Conservation (phyloP, 2,888 invertebrate genomes). For the Craniophora ligustri region DNA sequence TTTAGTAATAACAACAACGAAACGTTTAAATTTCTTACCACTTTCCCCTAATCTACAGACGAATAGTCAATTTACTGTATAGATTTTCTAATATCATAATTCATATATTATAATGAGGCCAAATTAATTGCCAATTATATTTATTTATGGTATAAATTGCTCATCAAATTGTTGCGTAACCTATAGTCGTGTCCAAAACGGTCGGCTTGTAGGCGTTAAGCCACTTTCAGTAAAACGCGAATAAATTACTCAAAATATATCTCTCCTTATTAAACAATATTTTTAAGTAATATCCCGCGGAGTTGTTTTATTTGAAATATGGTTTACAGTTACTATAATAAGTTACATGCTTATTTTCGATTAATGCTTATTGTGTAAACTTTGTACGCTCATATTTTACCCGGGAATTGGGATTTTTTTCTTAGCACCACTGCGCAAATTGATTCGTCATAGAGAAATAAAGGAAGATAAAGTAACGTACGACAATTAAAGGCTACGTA, state of each 20-base stretch:
- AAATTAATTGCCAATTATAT: conserved; percentile 6
- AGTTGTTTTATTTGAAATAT: conserved; percentile 16
- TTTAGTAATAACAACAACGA: too few species aligned
- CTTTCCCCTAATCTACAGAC: too few species aligned
- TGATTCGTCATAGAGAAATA: too few species aligned
- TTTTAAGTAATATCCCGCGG: conserved; percentile 20
- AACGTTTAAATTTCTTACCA: too few species aligned
- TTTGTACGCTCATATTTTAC: not conserved
- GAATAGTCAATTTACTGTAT: too few species aligned
- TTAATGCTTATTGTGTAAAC: not conserved
- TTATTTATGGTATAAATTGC: conserved; percentile 24
- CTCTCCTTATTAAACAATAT: conserved; percentile 26
- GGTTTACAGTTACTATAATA: too few species aligned
- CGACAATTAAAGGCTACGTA: too few species aligned
- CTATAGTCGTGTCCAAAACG: conserved; percentile 23
- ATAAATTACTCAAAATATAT: conserved; percentile 38
- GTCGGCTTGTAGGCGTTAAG: conserved; percentile 38
- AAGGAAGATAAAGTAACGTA: too few species aligned
- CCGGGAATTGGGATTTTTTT: too few species aligned
- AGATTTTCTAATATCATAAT: too few species aligned
- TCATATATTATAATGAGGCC: conserved; percentile 1
- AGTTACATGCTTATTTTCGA: too few species aligned
- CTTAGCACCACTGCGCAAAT: too few species aligned
- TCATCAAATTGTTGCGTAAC: conserved; percentile 42
- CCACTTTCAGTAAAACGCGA: conserved; percentile 42